Base-by-base conservation (phyloP, 2,797 vertebrate genomes). In the Oryzias dopingdopingensis region DNA sequence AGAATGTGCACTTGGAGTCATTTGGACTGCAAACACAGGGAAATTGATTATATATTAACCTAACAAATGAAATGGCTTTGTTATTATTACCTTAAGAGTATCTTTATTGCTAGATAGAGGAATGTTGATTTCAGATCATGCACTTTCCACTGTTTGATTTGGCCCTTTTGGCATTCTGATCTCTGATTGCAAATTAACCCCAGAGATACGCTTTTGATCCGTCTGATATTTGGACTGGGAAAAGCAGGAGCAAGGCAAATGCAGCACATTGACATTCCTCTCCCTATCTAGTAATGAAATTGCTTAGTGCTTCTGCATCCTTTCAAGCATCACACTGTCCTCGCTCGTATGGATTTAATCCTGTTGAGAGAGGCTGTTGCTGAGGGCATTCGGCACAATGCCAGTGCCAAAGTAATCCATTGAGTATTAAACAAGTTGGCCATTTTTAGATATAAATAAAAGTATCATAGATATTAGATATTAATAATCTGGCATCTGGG, bases 221-320 rank as follows among this genome's bases (percentile, higher is more conserved):
- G 59, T 62, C 61, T 82, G 82, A 80, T 86, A 79, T 81, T 75
- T 80, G 49, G 53, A 58, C 72, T 48, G 63, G 56, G 73, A 66
- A 70, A 76, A 76, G 60, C 74, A 52, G 55, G 69, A 68, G 74
- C 52, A 41, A 56, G 51, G 76, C 72, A 77, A 86, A 84, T 64
- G 50, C 59, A 55, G 70, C 82, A 44, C 72, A 80, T 86, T 86
- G 85, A 82, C 76, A 83, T 88, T 84, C 82, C 77, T 77, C 72
- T 65, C 66, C 62, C 76, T 80, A 78, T 80, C 76, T 69, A 51
- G 74, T 88, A 89, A 89, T 90, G 86, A 88, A 88, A 88, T 84
- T 83, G 76, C 81, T 85, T 73, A 78, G 81, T 41, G 73, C 74
- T 83, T 81, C 80, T 80, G 81, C 81, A 79, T 87, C 82, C 80